phyloP scores from a whole-genome alignment of 2,797 vertebrate genomes.

The Danio jaintianensis region DNA sequence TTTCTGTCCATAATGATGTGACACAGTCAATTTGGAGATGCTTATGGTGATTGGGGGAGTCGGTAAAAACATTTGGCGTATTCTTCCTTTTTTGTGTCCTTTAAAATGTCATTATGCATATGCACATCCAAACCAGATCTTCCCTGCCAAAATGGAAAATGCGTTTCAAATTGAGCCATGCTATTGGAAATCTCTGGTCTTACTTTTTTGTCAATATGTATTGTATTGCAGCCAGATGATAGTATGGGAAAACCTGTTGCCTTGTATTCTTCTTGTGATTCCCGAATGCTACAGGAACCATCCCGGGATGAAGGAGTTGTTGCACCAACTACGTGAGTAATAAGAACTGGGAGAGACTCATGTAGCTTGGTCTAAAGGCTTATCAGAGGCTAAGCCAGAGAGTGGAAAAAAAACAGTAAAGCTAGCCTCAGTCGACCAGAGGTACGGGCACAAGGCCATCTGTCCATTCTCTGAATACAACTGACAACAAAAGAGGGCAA shows the following conservation, averaged over 20 bases:
- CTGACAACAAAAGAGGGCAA: conserved; percentile 80
- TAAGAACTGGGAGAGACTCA: conserved; percentile 79
- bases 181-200: not conserved
- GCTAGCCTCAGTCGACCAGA: conserved; percentile 80
- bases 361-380: conserved; percentile 83
- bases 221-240: not conserved
- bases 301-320: conserved; percentile 77
- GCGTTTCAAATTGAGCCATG: not conserved
- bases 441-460: conserved; percentile 87
- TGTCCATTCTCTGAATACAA: conserved; percentile 81
- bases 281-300: conserved; percentile 1
- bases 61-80: not conserved
- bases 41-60: conserved; percentile 13
- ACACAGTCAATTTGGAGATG: conserved; percentile 61
- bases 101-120: not conserved
- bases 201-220: not conserved
- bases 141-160: not conserved
- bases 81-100: not conserved
- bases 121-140: not conserved
- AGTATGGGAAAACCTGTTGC: conserved; percentile 29
- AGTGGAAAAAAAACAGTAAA: conserved; percentile 79
- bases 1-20: conserved; percentile 76
- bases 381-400: conserved; percentile 85
- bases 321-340: conserved; percentile 86
- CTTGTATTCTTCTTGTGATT: conserved; percentile 4